Percentiles rank a stretch among this genome's conserved stretches.
Evolutionary conservation across 2,888 invertebrate species (phyloP).

Genomic region (Priocnemis perturbator): DNA sequence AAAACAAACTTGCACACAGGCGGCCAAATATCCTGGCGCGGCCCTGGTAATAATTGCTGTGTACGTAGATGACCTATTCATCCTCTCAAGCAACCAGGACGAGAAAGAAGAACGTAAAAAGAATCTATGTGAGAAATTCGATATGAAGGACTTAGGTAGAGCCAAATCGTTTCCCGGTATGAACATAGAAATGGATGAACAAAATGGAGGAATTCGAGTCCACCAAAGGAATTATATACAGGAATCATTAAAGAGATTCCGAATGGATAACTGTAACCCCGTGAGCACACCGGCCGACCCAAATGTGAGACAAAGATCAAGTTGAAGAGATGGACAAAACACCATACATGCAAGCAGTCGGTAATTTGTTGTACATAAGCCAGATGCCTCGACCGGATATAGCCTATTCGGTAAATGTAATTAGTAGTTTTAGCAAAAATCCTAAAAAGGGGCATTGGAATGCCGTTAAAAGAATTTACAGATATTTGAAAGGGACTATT

Average conservation of each 20-base stretch:
- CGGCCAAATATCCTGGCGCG: no score
- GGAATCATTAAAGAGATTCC: slow-evolving; percentile 23
- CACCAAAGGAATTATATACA: slow-evolving; percentile 43
- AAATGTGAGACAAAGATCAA: slow-evolving; percentile 1
- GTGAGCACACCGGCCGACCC: slow-evolving; percentile 27
- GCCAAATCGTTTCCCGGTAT: slow-evolving; percentile 44
- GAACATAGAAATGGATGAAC: slow-evolving; percentile 31
- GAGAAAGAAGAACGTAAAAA: slow-evolving; percentile 17
- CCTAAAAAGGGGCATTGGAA: slow-evolving; percentile 25
- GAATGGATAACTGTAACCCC: slow-evolving; percentile 29
- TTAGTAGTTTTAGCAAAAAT: slow-evolving; percentile 22
- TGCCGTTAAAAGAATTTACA: slow-evolving; percentile 32
- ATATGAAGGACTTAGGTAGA: slow-evolving; percentile 48
- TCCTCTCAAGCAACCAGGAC: slow-evolving; percentile 30
- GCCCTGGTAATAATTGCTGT: slow-evolving; percentile 28
- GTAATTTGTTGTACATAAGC: slow-evolving; percentile 25
- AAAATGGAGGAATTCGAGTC: slow-evolving; percentile 24
- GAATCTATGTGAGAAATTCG: slow-evolving; percentile 30
- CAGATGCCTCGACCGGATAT: slow-evolving; percentile 32
- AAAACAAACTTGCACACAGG: no score
- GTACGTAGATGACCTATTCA: slow-evolving; percentile 43
- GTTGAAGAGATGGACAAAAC: slow-evolving; percentile 4
- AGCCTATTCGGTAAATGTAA: slow-evolving; percentile 14
- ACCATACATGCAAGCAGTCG: slow-evolving; percentile 26
- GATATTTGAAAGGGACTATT: slow-evolving; percentile 33